phyloP scores from a whole-genome alignment of 2,888 invertebrate genomes.

The Hypselothyrea guttata region DNA sequence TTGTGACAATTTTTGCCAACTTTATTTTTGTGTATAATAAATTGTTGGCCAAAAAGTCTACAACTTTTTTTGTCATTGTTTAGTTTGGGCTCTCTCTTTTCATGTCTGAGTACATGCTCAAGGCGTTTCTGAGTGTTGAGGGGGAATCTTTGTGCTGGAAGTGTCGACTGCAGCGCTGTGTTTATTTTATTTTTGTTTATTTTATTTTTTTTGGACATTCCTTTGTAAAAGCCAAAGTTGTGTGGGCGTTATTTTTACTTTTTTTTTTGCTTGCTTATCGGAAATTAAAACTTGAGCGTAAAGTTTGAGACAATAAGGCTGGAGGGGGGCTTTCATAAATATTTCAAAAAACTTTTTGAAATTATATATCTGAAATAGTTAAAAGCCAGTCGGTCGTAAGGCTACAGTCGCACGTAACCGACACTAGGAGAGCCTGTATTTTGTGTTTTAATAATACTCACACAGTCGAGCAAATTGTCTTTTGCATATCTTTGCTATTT shows the following conservation, averaged over 20 bases:
- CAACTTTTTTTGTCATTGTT: slow-evolving; percentile 46
- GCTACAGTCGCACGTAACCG: too few relatives aligned
- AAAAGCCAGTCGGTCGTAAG: too few relatives aligned
- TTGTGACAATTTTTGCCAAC: slow-evolving; percentile 38
- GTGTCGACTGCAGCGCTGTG: slow-evolving; percentile 29
- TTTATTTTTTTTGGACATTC: too few relatives aligned
- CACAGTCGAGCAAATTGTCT: too few relatives aligned
- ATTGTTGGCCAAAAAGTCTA: slow-evolving; percentile 41
- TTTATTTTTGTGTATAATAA: slow-evolving; percentile 48
- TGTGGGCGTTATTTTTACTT: neutral
- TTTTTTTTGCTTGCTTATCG: neutral
- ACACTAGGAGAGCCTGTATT: too few relatives aligned
- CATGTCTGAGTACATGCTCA: slow-evolving; percentile 31
- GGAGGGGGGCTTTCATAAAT: too few relatives aligned
- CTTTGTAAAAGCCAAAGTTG: too few relatives aligned
- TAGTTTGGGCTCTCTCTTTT: slow-evolving; percentile 17
- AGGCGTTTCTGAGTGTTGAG: slow-evolving; percentile 15
- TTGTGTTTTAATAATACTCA: too few relatives aligned
- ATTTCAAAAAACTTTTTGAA: neutral
- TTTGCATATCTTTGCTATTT: too few relatives aligned
- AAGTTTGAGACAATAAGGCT: slow-evolving; percentile 1
- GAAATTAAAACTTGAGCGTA: slow-evolving; percentile 8
- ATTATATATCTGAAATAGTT: too few relatives aligned
- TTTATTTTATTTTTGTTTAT: slow-evolving; percentile 2
- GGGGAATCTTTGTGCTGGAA: slow-evolving; percentile 13